phyloP scores from a whole-genome alignment of 2,113 vertebrate genomes.

The Condylura cristata region DNA sequence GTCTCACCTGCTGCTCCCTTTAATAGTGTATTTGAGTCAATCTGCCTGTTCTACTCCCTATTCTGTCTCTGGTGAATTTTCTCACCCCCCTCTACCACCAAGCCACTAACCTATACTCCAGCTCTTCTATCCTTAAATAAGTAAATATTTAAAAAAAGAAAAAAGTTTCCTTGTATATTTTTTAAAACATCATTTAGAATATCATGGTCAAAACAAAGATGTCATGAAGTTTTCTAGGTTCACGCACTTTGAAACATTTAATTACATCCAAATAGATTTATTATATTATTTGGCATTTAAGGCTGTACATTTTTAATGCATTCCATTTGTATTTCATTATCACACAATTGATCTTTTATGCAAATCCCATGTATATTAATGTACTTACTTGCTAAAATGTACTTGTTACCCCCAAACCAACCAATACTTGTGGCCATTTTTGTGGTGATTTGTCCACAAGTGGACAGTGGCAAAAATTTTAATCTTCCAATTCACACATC shows the following conservation, averaged over 20 bases:
- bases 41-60: no score
- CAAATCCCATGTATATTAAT: neutral
- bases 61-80: no score
- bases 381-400: neutral
- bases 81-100: no score
- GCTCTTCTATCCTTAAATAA: no score
- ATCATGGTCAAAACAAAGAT: neutral
- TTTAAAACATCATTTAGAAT: neutral
- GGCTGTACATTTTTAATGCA: neutral
- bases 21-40: no score
- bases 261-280: neutral
- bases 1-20: no score
- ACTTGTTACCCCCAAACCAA: neutral
- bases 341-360: neutral
- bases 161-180: no score
- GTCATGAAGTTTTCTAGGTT: no score
- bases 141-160: no score
- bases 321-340: neutral
- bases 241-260: conserved; percentile 17
- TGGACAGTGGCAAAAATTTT: neutral
- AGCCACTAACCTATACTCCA: no score
- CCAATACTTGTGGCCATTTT: neutral
- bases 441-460: neutral
- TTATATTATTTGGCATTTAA: neutral
- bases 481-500: neutral